Evolutionary conservation across 1,140 invertebrate genomes (phyloP).

Genomic region (Aleiodes sp.): DNA sequence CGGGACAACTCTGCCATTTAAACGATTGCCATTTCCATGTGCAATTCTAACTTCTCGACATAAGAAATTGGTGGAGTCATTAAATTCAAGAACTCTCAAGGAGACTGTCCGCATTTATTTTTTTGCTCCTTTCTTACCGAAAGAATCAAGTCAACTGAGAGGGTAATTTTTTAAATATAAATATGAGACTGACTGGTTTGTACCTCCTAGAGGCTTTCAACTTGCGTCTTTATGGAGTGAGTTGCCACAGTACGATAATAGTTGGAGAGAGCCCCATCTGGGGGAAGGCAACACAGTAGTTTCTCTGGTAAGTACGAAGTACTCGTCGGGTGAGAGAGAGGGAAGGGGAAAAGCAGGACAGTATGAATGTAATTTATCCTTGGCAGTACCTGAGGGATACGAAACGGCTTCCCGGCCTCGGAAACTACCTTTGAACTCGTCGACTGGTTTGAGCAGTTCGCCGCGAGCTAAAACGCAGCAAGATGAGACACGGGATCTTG

Average conservation of each 20-base stretch:
- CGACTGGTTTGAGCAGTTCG: conserved; percentile 32
- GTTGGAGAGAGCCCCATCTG: background rate
- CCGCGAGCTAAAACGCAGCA: conserved; percentile 13
- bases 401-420: conserved; percentile 42
- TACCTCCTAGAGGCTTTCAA: background rate
- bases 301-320: background rate
- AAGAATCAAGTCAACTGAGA: background rate
- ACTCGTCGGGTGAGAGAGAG: background rate
- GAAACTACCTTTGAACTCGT: conserved; percentile 51
- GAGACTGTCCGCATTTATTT: background rate
- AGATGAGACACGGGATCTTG: background rate
- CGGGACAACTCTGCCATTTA: no score
- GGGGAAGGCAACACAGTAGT: background rate
- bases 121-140: no score
- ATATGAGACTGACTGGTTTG: conserved; percentile 2
- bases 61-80: no score
- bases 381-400: conserved; percentile 46
- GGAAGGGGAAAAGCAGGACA: background rate
- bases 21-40: no score
- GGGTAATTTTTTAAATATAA: background rate
- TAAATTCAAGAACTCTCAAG: background rate
- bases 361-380: conserved; percentile 56
- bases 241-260: background rate
- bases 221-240: background rate
- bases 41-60: no score